Conservation (phyloP, 2,888 invertebrate species). For the Oligia latruncula region DNA sequence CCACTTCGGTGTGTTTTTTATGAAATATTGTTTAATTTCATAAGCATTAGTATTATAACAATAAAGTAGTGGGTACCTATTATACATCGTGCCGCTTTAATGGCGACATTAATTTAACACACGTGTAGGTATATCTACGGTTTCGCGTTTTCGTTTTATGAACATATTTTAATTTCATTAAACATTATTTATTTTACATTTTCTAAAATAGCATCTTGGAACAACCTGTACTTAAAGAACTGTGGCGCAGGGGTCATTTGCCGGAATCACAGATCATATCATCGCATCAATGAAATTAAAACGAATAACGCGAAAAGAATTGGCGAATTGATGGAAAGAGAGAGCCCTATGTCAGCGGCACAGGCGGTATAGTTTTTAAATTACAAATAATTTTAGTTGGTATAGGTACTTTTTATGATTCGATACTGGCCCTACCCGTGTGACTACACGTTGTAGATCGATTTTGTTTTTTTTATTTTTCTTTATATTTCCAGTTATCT, state of each 20-base stretch:
- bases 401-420: no score
- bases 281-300: neutral
- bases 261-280: neutral
- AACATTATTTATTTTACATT: neutral
- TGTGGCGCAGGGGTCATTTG: no score
- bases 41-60: neutral
- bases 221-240: no score
- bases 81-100: neutral
- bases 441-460: neutral
- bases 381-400: no score
- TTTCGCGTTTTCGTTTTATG: neutral
- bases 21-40: neutral
- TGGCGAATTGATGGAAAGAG: neutral
- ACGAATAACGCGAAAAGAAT: no score
- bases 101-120: neutral
- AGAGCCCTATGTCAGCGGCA: neutral
- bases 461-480: neutral
- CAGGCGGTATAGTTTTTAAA: neutral
- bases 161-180: neutral
- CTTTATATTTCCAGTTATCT: neutral
- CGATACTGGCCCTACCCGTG: no score
- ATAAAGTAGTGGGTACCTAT: neutral
- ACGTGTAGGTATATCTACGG: neutral
- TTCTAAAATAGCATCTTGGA: no score
- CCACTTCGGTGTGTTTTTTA: neutral